These are phyloP conservation scores for Rhynchonycteris naso DNA, from an alignment of 2,797 vertebrate species.

Conservation along the genomic window DNA sequence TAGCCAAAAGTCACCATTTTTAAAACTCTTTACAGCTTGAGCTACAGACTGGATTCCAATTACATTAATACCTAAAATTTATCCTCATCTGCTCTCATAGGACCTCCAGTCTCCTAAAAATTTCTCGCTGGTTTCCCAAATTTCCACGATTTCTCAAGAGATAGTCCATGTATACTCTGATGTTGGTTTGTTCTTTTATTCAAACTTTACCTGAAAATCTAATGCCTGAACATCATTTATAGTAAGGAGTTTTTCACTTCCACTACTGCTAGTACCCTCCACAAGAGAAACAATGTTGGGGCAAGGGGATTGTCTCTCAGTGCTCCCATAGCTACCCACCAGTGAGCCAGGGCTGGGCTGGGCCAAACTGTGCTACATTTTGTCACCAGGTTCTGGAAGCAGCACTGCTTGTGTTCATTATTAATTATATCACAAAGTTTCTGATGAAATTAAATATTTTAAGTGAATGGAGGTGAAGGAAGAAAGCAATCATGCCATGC, in stretches of 20 bases:
- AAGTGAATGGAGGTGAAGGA: background rate
- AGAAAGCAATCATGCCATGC: background rate
- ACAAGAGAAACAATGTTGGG: background rate
- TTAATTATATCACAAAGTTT: background rate
- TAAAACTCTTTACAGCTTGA: background rate
- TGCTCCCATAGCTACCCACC: background rate
- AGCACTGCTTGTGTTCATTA: background rate
- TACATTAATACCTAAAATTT: background rate
- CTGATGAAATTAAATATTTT: background rate
- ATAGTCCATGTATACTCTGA: background rate
- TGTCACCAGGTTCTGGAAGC: background rate
- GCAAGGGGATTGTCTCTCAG: background rate
- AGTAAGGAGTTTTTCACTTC: background rate
- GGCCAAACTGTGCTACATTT: background rate
- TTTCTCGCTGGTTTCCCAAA: background rate
- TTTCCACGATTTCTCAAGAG: background rate
- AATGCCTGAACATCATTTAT: background rate
- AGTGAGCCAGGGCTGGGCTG: background rate
- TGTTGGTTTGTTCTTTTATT: background rate
- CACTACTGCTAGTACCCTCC: background rate
- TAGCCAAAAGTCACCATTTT: background rate
- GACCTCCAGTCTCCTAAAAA: background rate
- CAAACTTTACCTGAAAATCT: background rate
- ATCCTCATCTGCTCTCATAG: background rate
- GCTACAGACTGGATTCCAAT: background rate